phyloP scores from a whole-genome alignment of 2,113 vertebrate genomes.

The Syngnathus scovelli region DNA sequence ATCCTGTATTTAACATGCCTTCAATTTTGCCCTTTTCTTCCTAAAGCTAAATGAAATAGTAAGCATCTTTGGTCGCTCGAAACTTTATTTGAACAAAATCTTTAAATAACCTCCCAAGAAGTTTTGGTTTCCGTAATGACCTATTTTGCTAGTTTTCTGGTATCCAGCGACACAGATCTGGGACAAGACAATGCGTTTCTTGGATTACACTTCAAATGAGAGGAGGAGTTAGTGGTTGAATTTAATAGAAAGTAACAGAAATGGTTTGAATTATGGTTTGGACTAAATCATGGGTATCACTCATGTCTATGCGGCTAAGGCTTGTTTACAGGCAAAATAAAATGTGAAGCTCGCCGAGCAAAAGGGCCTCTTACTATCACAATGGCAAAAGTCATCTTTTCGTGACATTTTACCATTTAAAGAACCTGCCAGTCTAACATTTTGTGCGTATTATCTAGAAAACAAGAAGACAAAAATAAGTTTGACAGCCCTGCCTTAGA shows the following conservation, averaged over 20 bases:
- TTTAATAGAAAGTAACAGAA: conserved; percentile 45
- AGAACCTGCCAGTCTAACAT: too few relatives aligned
- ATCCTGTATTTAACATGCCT: background rate
- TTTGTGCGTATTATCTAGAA: too few relatives aligned
- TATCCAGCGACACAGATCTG: conserved; percentile 13
- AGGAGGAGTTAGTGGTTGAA: conserved; percentile 49
- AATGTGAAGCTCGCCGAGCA: conserved; percentile 16
- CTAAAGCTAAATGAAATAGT: background rate
- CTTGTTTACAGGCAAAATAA: conserved; percentile 33
- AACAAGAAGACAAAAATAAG: too few relatives aligned
- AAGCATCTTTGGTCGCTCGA: conserved; percentile 1
- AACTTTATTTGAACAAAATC: conserved; percentile 13
- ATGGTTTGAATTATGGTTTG: conserved; percentile 61
- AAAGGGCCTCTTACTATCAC: conserved; percentile 1
- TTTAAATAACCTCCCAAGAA: conserved; percentile 24
- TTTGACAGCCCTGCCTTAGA: too few relatives aligned
- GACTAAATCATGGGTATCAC: conserved; percentile 34
- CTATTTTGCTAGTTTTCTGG: background rate
- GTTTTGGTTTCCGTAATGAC: conserved; percentile 7
- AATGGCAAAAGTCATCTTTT: conserved; percentile 24
- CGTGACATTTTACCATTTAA: too few relatives aligned
- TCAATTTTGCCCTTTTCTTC: conserved; percentile 3
- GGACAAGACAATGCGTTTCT: conserved; percentile 28
- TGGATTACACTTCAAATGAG: conserved; percentile 42
- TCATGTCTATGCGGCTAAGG: conserved; percentile 24